Percentiles rank a stretch among this genome's conserved stretches.
These are phyloP conservation scores for Nasonia oneida DNA, from an alignment of 2,888 invertebrate species.

Conservation along the genomic window DNA sequence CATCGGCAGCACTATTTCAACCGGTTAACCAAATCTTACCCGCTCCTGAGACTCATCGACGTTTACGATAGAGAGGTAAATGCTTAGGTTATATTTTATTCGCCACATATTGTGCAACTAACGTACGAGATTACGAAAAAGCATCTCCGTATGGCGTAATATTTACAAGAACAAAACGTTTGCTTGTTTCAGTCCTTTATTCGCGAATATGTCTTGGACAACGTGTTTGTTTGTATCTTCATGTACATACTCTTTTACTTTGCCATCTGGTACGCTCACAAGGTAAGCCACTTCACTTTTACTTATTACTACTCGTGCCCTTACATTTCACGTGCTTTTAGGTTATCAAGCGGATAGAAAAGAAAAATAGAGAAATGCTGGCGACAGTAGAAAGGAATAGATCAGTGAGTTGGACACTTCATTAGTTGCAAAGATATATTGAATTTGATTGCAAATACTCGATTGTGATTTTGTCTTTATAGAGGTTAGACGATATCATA, in stretches of 20 bases:
- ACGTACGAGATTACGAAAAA: too few species aligned
- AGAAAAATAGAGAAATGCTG: constrained; percentile 71
- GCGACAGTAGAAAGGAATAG: constrained; percentile 69
- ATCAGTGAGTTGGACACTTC: constrained; percentile 64
- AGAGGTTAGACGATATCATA: constrained; percentile 72
- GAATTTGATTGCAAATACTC: neutral
- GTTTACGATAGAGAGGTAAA: constrained; percentile 73
- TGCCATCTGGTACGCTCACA: constrained; percentile 74
- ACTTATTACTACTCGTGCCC: neutral
- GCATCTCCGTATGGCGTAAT: neutral
- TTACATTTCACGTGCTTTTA: constrained; percentile 60
- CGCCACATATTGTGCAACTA: too few species aligned
- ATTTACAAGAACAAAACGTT: neutral
- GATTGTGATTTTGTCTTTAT: constrained; percentile 50
- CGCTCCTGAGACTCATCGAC: constrained; percentile 71
- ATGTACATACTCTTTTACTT: constrained; percentile 73
- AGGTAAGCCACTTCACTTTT: constrained; percentile 67
- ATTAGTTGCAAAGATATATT: neutral
- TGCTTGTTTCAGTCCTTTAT: constrained; percentile 71
- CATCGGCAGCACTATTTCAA: constrained; percentile 65
- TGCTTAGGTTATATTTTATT: neutral
- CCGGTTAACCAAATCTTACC: constrained; percentile 67
- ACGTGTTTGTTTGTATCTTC: constrained; percentile 71
- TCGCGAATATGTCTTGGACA: constrained; percentile 73
- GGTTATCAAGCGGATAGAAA: constrained; percentile 72